phyloP scores from a whole-genome alignment of 2,888 invertebrate species.

The Leucophenga montana region DNA sequence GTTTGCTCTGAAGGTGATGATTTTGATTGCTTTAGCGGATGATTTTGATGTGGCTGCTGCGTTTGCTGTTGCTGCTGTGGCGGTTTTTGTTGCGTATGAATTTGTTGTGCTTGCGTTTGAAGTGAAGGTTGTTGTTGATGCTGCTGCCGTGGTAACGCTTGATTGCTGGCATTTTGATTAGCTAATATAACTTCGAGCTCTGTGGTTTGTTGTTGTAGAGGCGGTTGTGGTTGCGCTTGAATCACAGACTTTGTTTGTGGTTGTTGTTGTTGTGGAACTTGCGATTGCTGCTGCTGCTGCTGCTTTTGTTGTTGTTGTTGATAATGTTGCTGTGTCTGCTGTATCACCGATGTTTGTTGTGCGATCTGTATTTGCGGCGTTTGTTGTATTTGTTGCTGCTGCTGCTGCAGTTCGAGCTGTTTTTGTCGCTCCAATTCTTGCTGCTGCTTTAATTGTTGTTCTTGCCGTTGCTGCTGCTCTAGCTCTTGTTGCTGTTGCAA shows the following conservation, averaged over 20 bases:
- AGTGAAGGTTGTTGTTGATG: constrained; percentile 23
- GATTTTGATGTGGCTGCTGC: constrained; percentile 56
- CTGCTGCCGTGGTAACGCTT: constrained; percentile 23
- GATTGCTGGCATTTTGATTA: constrained; percentile 25
- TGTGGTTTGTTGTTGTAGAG: constrained; percentile 24
- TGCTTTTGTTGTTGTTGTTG: constrained; percentile 42
- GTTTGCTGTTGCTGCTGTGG: constrained; percentile 27
- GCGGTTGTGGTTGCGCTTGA: constrained; percentile 30
- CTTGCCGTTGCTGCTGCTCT: constrained; percentile 33
- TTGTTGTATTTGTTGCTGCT: constrained; percentile 21
- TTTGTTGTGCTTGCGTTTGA: constrained; percentile 54
- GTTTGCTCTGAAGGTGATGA: constrained; percentile 53
- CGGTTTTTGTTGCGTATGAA: constrained; percentile 72
- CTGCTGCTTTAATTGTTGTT: constrained; percentile 22
- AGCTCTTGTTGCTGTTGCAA: constrained; percentile 29
- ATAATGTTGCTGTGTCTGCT: constrained; percentile 46
- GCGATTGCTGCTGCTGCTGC: constrained; percentile 32
- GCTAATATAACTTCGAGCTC: constrained; percentile 27
- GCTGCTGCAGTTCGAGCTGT: neutral
- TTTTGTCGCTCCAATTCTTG: constrained; percentile 33
- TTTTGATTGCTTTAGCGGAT: constrained; percentile 70
- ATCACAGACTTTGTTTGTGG: constrained; percentile 22
- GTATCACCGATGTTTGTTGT: constrained; percentile 48
- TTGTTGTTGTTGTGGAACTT: constrained; percentile 32
- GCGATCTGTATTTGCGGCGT: constrained; percentile 33